These are phyloP conservation scores for Nymphalis c-album DNA, from an alignment of 2,888 invertebrate genomes.

Conservation along the genomic window DNA sequence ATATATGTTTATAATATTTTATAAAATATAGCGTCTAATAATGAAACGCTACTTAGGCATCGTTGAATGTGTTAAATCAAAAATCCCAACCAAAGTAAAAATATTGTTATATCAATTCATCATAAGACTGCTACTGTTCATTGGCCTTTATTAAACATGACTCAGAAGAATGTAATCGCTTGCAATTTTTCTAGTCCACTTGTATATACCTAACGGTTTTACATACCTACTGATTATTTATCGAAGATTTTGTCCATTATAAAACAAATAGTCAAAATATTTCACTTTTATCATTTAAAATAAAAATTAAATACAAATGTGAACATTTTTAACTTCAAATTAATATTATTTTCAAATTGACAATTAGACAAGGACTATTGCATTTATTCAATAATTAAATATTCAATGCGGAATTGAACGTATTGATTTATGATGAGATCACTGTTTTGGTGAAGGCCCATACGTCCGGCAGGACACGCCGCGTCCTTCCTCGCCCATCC, in stretches of 20 bases:
- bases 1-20: too few relatives aligned
- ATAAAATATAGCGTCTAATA: too few relatives aligned
- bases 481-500: conserved; percentile 55
- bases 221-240: too few relatives aligned
- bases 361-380: too few relatives aligned
- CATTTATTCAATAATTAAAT: conserved; percentile 26
- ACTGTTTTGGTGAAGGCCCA: conserved; percentile 56
- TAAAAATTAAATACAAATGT: too few relatives aligned
- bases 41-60: too few relatives aligned
- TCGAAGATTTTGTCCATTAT: too few relatives aligned
- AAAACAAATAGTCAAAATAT: too few relatives aligned
- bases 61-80: too few relatives aligned
- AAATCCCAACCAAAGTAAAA: not conserved
- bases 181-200: not conserved
- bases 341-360: not conserved
- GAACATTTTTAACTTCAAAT: not conserved
- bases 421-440: conserved; percentile 53
- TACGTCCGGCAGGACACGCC: conserved; percentile 52
- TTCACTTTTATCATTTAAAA: too few relatives aligned
- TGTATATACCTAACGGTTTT: too few relatives aligned
- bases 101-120: not conserved
- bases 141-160: conserved; percentile 17
- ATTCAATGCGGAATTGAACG: conserved; percentile 42
- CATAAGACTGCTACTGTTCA: conserved; percentile 14
- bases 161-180: not conserved